These are phyloP conservation scores for Sinocyclocheilus maitianheensis DNA, from an alignment of 2,113 vertebrate species.

Conservation along the genomic window DNA sequence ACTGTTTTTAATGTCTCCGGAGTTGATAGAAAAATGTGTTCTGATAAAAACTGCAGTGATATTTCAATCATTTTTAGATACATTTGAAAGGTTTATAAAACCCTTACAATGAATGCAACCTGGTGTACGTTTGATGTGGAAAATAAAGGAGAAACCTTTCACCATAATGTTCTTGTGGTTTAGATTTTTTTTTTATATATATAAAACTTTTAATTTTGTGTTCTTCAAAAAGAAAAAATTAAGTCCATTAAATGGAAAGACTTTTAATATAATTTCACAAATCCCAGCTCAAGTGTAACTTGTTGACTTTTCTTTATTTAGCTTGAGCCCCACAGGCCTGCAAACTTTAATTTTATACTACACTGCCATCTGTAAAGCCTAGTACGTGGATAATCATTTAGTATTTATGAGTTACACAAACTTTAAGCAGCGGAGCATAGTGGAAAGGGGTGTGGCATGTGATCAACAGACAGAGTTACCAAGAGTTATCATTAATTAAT, in stretches of 20 bases:
- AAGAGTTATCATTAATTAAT: conserved; percentile 35
- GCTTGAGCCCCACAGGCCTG: background rate
- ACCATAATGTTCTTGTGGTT: background rate
- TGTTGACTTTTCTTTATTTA: background rate
- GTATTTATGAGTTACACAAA: conserved; percentile 44
- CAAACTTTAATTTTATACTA: conserved; percentile 41
- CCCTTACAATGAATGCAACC: conserved; percentile 10
- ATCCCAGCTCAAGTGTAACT: background rate
- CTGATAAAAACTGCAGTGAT: conserved; percentile 1
- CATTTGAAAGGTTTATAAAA: conserved; percentile 7
- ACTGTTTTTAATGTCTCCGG: conserved; percentile 19
- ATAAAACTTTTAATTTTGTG: background rate
- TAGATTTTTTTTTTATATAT: background rate
- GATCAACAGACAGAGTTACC: conserved; percentile 46
- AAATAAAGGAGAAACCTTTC: conserved; percentile 29
- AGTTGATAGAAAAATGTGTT: background rate
- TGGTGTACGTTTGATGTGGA: conserved; percentile 30
- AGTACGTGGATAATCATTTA: conserved; percentile 6
- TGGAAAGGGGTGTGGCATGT: conserved; percentile 40
- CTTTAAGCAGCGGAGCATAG: conserved; percentile 24
- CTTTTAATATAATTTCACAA: conserved; percentile 7
- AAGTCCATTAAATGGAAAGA: background rate
- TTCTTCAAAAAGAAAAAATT: too few species aligned
- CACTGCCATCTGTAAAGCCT: conserved; percentile 41
- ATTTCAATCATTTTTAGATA: conserved; percentile 13